A percentile compares a stretch with the other conserved stretches of the same genome.
Conservation (phyloP, 1,140 invertebrate genomes). For the Araneus ventricosus region DNA sequence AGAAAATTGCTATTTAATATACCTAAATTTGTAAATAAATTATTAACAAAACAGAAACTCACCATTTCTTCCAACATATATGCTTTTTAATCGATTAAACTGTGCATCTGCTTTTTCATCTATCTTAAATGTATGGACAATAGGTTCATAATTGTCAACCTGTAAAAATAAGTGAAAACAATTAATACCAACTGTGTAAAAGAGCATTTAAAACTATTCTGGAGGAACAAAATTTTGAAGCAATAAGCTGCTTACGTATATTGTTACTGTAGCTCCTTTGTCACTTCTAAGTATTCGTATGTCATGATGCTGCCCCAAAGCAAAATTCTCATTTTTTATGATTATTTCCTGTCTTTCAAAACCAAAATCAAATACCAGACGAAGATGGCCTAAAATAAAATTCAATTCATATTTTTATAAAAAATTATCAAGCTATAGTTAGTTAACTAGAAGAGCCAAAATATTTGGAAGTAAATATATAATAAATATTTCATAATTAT, state of each 20-base stretch:
- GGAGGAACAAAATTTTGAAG: not conserved
- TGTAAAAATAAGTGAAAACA: constrained; percentile 76
- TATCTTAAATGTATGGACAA: constrained; percentile 89
- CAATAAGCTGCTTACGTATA: constrained; percentile 83
- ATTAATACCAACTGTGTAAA: not conserved
- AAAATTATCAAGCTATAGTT: no score
- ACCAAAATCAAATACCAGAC: constrained; percentile 97
- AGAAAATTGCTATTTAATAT: no score
- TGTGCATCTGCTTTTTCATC: constrained; percentile 96
- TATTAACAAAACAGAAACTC: constrained; percentile 71
- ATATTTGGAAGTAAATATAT: no score
- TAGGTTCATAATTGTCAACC: constrained; percentile 93
- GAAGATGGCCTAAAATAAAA: constrained; percentile 86
- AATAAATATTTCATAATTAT: no score
- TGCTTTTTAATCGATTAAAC: constrained; percentile 97
- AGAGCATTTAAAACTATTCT: not conserved
- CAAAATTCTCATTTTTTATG: constrained; percentile 93
- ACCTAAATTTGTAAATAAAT: no score
- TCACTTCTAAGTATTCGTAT: constrained; percentile 90
- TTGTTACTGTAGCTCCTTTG: constrained; percentile 88
- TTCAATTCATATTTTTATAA: no score
- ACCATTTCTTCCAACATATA: constrained; percentile 95
- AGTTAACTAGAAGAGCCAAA: no score
- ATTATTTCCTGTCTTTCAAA: constrained; percentile 97
- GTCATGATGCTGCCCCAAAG: constrained; percentile 96